phyloP scores from a whole-genome alignment of 2,113 vertebrate genomes.

The Falcunculus frontatus region DNA sequence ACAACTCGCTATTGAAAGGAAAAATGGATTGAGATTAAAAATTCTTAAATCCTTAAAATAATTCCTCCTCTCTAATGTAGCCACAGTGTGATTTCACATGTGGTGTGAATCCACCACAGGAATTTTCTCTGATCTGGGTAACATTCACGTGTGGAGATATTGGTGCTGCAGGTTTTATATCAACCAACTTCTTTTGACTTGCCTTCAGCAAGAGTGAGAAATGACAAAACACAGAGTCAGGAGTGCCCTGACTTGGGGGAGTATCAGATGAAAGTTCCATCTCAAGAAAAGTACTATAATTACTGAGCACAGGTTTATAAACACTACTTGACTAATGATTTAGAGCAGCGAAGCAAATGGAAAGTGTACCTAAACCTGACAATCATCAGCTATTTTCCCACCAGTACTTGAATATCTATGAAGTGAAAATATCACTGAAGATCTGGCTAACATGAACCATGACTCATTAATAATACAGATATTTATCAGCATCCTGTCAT shows the following conservation, averaged over 20 bases:
- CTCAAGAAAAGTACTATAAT: neutral
- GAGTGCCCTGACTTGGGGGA: neutral
- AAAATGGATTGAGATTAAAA: neutral
- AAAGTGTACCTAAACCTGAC: slow-evolving; percentile 17
- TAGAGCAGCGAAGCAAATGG: neutral
- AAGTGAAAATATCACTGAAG: neutral
- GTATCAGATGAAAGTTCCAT: neutral
- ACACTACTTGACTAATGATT: slow-evolving; percentile 29
- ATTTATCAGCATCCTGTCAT: slow-evolving; percentile 40
- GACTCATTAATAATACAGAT: slow-evolving; percentile 40
- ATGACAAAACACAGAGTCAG: neutral
- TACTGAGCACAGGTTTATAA: neutral
- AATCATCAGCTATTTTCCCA: slow-evolving; percentile 37
- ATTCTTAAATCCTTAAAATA: neutral
- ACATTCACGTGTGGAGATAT: accelerated
- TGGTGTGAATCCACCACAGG: neutral
- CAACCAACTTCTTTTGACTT: neutral
- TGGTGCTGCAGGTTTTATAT: neutral
- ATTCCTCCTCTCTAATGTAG: neutral
- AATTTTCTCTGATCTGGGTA: neutral
- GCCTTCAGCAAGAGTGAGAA: neutral
- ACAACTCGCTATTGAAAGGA: neutral
- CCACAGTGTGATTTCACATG: neutral
- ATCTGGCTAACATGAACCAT: neutral
- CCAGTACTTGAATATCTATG: neutral